Evolutionary conservation across 2,113 vertebrate species (phyloP).

Genomic region (Eulacestoma nigropectus): DNA sequence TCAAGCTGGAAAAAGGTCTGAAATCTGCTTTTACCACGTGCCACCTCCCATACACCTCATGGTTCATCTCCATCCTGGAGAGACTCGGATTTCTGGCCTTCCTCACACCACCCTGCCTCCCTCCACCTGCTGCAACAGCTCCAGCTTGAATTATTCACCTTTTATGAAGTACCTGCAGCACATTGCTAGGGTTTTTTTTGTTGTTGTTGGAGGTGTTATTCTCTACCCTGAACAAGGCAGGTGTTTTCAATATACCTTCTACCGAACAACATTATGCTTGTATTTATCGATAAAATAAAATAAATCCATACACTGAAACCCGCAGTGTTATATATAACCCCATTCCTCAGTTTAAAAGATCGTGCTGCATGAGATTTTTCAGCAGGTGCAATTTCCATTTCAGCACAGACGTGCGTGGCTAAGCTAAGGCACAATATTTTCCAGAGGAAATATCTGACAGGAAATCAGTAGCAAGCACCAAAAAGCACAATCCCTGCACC

Average conservation of each 20-base stretch:
- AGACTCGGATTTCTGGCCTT: neutral
- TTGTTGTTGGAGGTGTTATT: neutral
- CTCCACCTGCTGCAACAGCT: neutral
- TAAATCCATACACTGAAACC: conserved; percentile 4
- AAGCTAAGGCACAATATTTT: conserved; percentile 13
- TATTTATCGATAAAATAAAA: conserved; percentile 45
- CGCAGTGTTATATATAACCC: neutral
- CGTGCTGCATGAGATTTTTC: conserved; percentile 1
- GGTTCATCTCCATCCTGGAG: neutral
- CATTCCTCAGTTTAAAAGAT: conserved; percentile 24
- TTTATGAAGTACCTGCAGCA: neutral
- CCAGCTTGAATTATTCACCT: neutral
- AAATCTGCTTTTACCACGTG: neutral
- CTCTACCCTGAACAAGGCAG: neutral
- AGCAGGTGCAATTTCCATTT: conserved; percentile 45
- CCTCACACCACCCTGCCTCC: neutral
- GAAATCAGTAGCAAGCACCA: conserved; percentile 4
- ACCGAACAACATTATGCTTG: conserved; percentile 7
- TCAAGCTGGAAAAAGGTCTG: neutral
- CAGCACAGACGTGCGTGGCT: neutral
- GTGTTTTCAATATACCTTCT: neutral
- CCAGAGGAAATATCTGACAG: conserved; percentile 4
- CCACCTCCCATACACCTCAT: neutral
- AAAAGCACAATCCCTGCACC: neutral
- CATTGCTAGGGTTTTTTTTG: neutral